These are phyloP conservation scores for Drosophila multiciliata DNA, from an alignment of 2,888 invertebrate genomes.

Conservation along the genomic window DNA sequence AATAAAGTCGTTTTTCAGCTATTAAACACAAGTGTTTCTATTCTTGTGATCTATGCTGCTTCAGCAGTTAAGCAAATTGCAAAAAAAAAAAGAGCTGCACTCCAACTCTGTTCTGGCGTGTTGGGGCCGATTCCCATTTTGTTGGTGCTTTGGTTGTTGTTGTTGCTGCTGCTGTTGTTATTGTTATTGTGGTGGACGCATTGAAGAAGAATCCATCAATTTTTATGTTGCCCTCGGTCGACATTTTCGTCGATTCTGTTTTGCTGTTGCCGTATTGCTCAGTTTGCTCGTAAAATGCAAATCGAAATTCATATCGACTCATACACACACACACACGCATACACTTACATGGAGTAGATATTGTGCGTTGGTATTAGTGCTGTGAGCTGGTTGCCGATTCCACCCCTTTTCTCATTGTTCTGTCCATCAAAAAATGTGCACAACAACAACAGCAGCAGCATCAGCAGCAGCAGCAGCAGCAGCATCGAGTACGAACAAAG, in stretches of 20 bases:
- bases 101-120: conserved; percentile 16
- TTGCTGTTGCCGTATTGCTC: conserved; percentile 56
- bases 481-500: conserved; percentile 40
- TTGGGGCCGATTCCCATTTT: conserved; percentile 32
- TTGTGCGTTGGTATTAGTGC: conserved; percentile 49
- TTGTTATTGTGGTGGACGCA: conserved; percentile 58
- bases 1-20: not conserved
- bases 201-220: conserved; percentile 83
- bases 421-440: conserved; percentile 82
- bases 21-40: conserved; percentile 33
- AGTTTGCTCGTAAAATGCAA: conserved; percentile 76
- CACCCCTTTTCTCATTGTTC: conserved; percentile 85
- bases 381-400: conserved; percentile 73
- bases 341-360: conserved; percentile 25
- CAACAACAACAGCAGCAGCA: conserved; percentile 37
- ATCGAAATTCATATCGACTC: conserved; percentile 78
- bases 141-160: conserved; percentile 37
- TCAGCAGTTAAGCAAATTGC: conserved; percentile 51
- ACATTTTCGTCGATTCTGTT: conserved; percentile 78
- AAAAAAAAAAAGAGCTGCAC: conserved; percentile 48
- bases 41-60: conserved; percentile 34
- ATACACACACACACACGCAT: conserved; percentile 19
- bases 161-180: conserved; percentile 28
- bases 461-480: conserved; percentile 28
- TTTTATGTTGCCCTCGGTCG: conserved; percentile 79